A percentile compares a stretch with the other conserved stretches of the same genome.
phyloP scores from a whole-genome alignment of 1,140 invertebrate species.

The Drosophila ohnishii region DNA sequence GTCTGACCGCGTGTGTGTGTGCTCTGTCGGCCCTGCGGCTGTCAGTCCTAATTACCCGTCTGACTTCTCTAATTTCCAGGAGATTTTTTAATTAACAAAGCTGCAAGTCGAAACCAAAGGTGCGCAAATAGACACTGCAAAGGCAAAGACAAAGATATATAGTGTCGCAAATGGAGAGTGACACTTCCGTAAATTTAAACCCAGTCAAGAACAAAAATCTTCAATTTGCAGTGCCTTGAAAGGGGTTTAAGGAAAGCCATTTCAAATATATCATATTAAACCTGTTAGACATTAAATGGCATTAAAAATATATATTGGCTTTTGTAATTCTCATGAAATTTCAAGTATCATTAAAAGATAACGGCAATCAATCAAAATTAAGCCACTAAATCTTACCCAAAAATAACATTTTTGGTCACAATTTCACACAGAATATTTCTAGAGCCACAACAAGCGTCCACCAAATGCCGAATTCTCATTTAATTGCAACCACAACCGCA shows the following conservation, averaged over 20 bases:
- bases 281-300: background rate
- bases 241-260: background rate
- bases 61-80: constrained; percentile 52
- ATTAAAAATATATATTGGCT: background rate
- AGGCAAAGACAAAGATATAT: constrained; percentile 6
- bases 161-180: constrained; percentile 32
- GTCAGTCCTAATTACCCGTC: constrained; percentile 64
- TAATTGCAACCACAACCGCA: constrained; percentile 44
- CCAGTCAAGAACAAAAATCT: background rate
- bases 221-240: background rate
- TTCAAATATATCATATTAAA: too few species aligned
- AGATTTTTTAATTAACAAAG: constrained; percentile 61
- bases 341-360: background rate
- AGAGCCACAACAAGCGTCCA: background rate
- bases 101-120: constrained; percentile 37
- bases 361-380: constrained; percentile 17
- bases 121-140: constrained; percentile 17
- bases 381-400: background rate
- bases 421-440: constrained; percentile 16
- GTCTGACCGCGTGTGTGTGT: constrained; percentile 15
- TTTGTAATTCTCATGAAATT: background rate
- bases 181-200: constrained; percentile 25
- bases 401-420: constrained; percentile 4
- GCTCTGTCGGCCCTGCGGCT: constrained; percentile 22
- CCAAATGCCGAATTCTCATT: constrained; percentile 9